A percentile compares a stretch with the other conserved stretches of the same genome.
Conservation (phyloP, 2,113 vertebrate genomes). For the Myrmecophaga tridactyla region DNA sequence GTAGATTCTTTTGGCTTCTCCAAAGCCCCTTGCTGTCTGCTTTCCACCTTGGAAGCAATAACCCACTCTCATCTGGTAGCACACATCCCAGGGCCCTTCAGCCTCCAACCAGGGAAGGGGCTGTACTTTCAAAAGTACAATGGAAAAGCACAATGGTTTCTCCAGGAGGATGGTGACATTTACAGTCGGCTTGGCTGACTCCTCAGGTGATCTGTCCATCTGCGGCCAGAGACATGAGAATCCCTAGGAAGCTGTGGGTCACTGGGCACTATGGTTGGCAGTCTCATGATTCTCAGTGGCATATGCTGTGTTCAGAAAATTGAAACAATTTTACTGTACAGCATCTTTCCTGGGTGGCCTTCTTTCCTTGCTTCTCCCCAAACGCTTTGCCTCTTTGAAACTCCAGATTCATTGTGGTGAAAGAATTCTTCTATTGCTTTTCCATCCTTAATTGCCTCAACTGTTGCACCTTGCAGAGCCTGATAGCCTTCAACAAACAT, state of each 20-base stretch:
- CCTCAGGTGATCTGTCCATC: conserved; percentile 83
- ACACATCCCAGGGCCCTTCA: conserved; percentile 66
- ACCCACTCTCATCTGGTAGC: conserved; percentile 58
- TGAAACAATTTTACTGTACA: conserved; percentile 90
- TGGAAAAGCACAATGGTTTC: conserved; percentile 78
- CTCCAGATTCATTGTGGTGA: conserved; percentile 99
- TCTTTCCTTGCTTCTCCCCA: conserved; percentile 99
- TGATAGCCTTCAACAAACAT: conserved; percentile 90
- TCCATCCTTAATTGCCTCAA: conserved; percentile 93
- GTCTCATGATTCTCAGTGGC: conserved; percentile 88
- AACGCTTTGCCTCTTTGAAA: conserved; percentile 98
- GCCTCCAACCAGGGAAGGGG: conserved; percentile 63
- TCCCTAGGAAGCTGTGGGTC: conserved; percentile 84
- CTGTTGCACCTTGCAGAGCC: conserved; percentile 92
- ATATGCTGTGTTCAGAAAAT: conserved; percentile 87
- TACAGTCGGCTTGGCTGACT: conserved; percentile 75
- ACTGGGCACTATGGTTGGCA: conserved; percentile 88
- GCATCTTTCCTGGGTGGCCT: conserved; percentile 97
- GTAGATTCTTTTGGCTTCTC: conserved; percentile 82
- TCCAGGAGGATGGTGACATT: conserved; percentile 78
- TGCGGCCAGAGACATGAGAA: conserved; percentile 82
- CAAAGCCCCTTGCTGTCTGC: conserved; percentile 72
- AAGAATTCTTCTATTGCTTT: conserved; percentile 98
- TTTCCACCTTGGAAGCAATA: conserved; percentile 68
- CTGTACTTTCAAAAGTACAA: conserved; percentile 83